Percentiles rank a stretch among this genome's conserved stretches.
Evolutionary conservation across 1,140 invertebrate species (phyloP).

Genomic region (Muscidifurax raptorellus): DNA sequence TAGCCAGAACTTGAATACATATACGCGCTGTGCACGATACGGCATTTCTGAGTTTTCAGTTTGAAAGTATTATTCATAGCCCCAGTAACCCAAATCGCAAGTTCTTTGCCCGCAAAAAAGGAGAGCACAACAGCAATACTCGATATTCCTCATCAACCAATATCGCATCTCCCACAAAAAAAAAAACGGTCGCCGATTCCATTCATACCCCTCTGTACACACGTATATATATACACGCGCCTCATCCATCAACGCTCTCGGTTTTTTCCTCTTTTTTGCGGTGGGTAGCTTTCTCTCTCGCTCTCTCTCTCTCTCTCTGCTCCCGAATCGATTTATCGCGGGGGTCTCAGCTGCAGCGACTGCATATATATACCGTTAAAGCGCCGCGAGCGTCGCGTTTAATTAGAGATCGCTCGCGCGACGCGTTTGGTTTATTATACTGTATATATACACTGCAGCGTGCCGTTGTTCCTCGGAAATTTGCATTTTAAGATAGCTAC

Average conservation of each 20-base stretch:
- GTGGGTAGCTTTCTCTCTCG: background rate
- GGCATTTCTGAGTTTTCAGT: too few relatives aligned
- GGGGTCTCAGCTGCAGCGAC: background rate
- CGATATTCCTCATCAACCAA: background rate
- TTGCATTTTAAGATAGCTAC: slow-evolving; percentile 27
- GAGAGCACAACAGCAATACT: too few relatives aligned
- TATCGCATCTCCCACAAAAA: background rate
- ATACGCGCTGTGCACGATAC: too few relatives aligned
- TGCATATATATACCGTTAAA: slow-evolving; percentile 14
- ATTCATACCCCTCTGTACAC: background rate
- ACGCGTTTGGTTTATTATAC: slow-evolving; percentile 1
- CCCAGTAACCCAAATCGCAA: background rate
- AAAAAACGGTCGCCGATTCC: background rate
- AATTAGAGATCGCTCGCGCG: slow-evolving; percentile 21
- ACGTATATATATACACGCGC: too few relatives aligned
- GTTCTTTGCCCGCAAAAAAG: background rate
- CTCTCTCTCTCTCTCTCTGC: background rate
- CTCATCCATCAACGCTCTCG: background rate
- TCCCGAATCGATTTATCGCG: slow-evolving; percentile 9
- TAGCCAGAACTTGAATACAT: too few relatives aligned
- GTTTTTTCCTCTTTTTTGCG: background rate
- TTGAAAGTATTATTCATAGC: background rate
- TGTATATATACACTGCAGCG: background rate
- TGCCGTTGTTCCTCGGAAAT: slow-evolving; percentile 9
- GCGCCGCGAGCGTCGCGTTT: slow-evolving; percentile 4